These are phyloP conservation scores for Aradophagus sp. DNA, from an alignment of 1,140 invertebrate genomes.

Conservation along the genomic window DNA sequence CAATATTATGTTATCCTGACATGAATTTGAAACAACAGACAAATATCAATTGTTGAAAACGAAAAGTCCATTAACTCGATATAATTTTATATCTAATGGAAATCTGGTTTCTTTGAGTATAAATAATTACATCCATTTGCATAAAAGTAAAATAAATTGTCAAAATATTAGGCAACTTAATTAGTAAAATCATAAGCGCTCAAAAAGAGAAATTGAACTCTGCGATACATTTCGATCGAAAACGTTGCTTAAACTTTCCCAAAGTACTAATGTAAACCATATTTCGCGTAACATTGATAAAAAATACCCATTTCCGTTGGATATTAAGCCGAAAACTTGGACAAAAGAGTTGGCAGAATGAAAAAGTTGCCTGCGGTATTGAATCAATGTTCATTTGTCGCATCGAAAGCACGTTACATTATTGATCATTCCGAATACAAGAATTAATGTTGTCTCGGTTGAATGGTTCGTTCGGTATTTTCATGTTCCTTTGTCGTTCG, in stretches of 20 bases:
- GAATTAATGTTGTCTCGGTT: no score
- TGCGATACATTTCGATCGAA: constrained; percentile 2
- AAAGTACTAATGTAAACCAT: constrained; percentile 17
- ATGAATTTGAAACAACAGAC: no score
- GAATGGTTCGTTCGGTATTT: constrained; percentile 13
- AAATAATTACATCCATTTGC: no score
- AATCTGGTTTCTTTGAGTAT: no score
- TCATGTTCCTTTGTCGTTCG: constrained; percentile 27
- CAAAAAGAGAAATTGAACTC: neutral
- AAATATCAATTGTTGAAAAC: no score
- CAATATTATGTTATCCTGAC: no score
- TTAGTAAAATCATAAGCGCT: constrained; percentile 3
- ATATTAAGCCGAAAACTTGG: constrained; percentile 27
- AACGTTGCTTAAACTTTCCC: constrained; percentile 21
- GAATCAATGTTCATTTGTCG: constrained; percentile 41
- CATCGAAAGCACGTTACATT: no score
- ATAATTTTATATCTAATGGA: no score
- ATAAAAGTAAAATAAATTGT: constrained; percentile 1
- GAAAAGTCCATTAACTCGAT: no score
- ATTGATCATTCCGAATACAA: constrained; percentile 21
- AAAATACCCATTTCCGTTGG: constrained; percentile 5
- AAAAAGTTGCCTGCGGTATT: constrained; percentile 13
- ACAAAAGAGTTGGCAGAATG: constrained; percentile 21
- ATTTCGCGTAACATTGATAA: constrained; percentile 7
- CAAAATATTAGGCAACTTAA: neutral